Evolutionary conservation across 2,113 vertebrate genomes (phyloP).

Genomic region (Sinocyclocheilus maitianheensis): DNA sequence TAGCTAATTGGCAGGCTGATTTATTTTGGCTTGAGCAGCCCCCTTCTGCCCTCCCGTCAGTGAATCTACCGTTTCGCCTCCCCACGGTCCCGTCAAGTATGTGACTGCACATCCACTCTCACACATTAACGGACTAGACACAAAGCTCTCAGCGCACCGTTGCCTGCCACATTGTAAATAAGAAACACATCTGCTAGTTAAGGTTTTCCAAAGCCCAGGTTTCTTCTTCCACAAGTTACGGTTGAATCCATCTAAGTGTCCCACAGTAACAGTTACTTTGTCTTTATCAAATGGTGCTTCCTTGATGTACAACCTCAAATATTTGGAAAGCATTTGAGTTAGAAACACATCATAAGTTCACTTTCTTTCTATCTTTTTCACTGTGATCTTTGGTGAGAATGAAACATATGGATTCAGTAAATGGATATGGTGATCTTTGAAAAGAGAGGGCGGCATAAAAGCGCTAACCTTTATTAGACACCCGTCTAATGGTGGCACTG

Average conservation of each 20-base stretch:
- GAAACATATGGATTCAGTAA: conserved; percentile 58
- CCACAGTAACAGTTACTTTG: conserved; percentile 19
- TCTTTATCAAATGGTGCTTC: background rate
- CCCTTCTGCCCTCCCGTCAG: conserved; percentile 11
- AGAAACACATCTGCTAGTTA: conserved; percentile 49
- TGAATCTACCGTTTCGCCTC: background rate
- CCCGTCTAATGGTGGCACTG: conserved; percentile 59
- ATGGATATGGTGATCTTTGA: conserved; percentile 53
- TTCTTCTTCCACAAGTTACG: conserved; percentile 31
- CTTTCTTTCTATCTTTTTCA: background rate
- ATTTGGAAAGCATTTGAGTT: background rate
- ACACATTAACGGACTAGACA: conserved; percentile 34
- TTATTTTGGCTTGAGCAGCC: conserved; percentile 37
- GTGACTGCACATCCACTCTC: conserved; percentile 46
- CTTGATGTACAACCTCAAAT: background rate
- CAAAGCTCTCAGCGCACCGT: conserved; percentile 18
- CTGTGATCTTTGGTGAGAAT: conserved; percentile 48
- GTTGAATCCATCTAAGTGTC: conserved; percentile 27
- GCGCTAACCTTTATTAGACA: conserved; percentile 67
- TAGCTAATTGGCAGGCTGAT: conserved; percentile 56
- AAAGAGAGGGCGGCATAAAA: conserved; percentile 57
- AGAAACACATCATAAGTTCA: background rate
- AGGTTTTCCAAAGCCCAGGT: conserved; percentile 22
- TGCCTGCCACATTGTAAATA: conserved; percentile 37
- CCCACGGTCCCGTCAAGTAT: conserved; percentile 18